Evolutionary conservation across 2,113 vertebrate species (phyloP).

Genomic region (Gallinago media): DNA sequence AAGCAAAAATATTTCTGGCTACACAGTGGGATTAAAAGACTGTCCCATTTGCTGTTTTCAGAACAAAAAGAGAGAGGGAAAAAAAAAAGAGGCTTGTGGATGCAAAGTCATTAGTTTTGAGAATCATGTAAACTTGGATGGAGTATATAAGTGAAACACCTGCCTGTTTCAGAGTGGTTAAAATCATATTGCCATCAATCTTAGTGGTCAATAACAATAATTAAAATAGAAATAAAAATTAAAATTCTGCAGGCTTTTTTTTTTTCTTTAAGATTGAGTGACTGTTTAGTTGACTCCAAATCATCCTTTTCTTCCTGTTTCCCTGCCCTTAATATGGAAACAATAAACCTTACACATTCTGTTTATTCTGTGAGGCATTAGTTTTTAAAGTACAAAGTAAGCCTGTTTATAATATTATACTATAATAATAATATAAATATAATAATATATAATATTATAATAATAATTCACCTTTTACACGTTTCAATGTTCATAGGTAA

Average conservation of each 20-base stretch:
- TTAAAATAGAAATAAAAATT: not conserved
- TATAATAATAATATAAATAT: too few relatives aligned
- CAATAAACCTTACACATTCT: not conserved
- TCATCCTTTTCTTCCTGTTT: not conserved
- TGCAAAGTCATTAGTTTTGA: not conserved
- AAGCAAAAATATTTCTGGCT: not conserved
- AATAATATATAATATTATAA: too few relatives aligned
- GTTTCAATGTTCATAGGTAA: not conserved
- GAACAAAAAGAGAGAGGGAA: not conserved
- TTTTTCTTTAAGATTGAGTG: not conserved
- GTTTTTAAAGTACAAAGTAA: not conserved
- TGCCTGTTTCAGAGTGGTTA: not conserved
- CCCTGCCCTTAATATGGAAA: not conserved
- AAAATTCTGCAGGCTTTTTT: not conserved
- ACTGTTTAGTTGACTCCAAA: not conserved
- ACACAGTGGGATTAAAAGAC: not conserved
- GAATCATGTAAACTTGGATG: not conserved
- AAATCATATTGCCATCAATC: not conserved
- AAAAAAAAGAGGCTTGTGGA: rapidly evolving
- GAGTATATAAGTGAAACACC: not conserved
- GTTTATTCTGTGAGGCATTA: not conserved
- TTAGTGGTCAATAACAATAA: not conserved
- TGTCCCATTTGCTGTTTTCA: not conserved
- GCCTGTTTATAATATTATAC: not conserved
- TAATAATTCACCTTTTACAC: not conserved